These are phyloP conservation scores for Gymnoscopelus microlampas DNA, from an alignment of 2,797 vertebrate species.

Conservation along the genomic window DNA sequence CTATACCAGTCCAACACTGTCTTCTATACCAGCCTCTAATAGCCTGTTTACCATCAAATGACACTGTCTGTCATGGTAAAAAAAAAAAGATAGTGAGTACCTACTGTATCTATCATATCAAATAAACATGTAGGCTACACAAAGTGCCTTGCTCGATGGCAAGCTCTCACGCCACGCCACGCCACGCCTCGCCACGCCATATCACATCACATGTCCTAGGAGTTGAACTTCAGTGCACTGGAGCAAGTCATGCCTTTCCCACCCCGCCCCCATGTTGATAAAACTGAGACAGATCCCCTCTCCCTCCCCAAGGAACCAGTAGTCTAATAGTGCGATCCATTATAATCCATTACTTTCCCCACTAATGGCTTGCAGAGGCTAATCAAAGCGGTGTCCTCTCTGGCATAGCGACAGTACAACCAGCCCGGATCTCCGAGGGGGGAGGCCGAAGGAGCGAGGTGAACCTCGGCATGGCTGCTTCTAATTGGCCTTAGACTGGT, in stretches of 20 bases:
- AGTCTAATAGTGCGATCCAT: background rate
- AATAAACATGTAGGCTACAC: background rate
- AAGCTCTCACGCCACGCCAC: background rate
- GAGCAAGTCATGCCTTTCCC: background rate
- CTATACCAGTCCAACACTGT: no score
- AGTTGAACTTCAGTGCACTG: background rate
- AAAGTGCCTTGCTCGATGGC: background rate
- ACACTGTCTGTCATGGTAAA: no score
- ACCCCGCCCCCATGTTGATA: no score
- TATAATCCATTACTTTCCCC: background rate
- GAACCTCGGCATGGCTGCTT: background rate
- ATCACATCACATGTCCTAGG: background rate
- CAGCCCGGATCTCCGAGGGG: background rate
- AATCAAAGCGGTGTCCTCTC: background rate
- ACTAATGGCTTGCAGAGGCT: background rate
- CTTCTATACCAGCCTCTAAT: no score
- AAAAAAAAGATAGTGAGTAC: no score
- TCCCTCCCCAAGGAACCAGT: background rate
- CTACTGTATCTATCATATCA: no score
- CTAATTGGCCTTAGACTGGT: slow-evolving; percentile 3
- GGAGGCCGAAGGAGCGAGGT: background rate
- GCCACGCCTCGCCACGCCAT: no score
- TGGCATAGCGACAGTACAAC: background rate
- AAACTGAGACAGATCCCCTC: background rate
- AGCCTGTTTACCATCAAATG: no score